Evolutionary conservation across 2,113 vertebrate genomes (phyloP).

Genomic region (Vicugna pacos): DNA sequence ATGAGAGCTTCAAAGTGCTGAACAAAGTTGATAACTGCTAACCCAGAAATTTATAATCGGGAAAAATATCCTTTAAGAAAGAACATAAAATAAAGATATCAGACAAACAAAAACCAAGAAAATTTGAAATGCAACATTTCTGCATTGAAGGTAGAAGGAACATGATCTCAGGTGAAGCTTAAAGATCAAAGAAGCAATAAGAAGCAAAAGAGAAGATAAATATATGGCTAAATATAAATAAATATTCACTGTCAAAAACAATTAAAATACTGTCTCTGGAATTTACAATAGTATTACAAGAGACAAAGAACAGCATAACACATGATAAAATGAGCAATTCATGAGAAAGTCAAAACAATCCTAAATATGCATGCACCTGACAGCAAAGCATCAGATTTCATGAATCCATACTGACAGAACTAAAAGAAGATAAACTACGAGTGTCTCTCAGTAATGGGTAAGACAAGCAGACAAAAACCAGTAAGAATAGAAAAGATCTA

Average conservation of each 20-base stretch:
- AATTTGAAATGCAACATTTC: not conserved
- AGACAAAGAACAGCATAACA: not conserved
- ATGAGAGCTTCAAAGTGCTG: not conserved
- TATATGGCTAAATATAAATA: not conserved
- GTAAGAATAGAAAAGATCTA: not conserved
- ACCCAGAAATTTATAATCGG: not conserved
- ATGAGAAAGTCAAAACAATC: not conserved
- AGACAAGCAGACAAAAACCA: not conserved
- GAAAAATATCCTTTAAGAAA: not conserved
- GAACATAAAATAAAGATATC: not conserved
- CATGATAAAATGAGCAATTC: not conserved
- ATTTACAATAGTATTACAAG: not conserved
- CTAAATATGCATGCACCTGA: not conserved
- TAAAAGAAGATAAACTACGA: not conserved
- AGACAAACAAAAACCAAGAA: not conserved
- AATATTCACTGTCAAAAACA: not conserved
- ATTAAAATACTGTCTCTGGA: conserved; percentile 8
- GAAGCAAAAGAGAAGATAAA: not conserved
- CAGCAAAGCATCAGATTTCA: not conserved
- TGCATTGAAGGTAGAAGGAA: not conserved
- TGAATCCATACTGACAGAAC: not conserved
- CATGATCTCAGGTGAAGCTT: not conserved
- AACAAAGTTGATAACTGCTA: not conserved
- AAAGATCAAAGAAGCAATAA: not conserved
- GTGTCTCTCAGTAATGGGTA: not conserved